Evolutionary conservation across 1,140 invertebrate species (phyloP).

Genomic region (Steinernema feltiae): DNA sequence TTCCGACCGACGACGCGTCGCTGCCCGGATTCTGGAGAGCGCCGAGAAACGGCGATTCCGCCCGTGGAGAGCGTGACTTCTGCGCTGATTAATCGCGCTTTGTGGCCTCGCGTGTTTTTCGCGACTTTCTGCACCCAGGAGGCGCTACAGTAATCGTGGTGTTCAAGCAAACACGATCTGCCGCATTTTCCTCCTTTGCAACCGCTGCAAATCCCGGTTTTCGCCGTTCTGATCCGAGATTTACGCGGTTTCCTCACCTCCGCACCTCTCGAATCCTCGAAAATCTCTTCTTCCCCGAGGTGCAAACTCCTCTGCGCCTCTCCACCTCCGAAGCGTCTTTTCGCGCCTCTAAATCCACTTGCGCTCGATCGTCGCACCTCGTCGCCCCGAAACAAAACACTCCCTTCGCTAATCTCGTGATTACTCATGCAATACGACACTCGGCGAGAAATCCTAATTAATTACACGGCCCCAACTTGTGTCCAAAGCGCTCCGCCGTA

Average conservation of each 20-base stretch:
- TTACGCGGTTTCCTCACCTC: too few relatives aligned
- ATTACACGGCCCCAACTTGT: not conserved
- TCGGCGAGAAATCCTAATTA: constrained; percentile 4
- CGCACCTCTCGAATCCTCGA: too few relatives aligned
- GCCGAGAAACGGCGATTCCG: too few relatives aligned
- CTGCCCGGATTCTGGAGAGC: not conserved
- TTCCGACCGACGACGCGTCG: not conserved
- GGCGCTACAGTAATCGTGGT: too few relatives aligned
- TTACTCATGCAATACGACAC: constrained; percentile 12
- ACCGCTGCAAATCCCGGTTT: too few relatives aligned
- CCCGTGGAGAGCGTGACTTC: too few relatives aligned
- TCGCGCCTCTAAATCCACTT: not conserved
- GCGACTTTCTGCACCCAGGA: too few relatives aligned
- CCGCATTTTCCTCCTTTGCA: too few relatives aligned
- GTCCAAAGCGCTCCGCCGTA: not conserved
- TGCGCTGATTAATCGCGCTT: too few relatives aligned
- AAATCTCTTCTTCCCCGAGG: not conserved
- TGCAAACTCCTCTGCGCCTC: not conserved
- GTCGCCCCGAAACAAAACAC: not conserved
- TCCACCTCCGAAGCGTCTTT: not conserved
- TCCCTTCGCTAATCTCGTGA: constrained; percentile 2
- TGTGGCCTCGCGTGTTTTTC: too few relatives aligned
- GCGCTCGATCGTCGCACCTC: not conserved
- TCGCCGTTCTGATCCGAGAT: too few relatives aligned
- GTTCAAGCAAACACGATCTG: too few relatives aligned